Evolutionary conservation across 2,888 invertebrate genomes (phyloP).

Genomic region (Andrena bucephala): DNA sequence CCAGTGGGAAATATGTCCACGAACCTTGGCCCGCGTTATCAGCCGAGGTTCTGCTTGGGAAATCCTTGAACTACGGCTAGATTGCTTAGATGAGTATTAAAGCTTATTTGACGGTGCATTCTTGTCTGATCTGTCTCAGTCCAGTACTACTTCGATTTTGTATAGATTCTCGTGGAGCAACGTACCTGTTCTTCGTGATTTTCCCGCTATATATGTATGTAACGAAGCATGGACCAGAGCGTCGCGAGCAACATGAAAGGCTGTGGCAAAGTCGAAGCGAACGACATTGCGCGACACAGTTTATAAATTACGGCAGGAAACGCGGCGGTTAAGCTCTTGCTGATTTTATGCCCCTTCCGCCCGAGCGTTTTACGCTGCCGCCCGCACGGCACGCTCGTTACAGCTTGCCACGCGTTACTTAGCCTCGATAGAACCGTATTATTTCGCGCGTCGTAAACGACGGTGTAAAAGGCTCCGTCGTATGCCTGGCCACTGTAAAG

Average conservation of each 20-base stretch:
- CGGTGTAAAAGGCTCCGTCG: not conserved
- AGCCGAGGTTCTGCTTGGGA: too few species aligned
- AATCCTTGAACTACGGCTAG: too few species aligned
- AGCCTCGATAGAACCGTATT: constrained; percentile 24
- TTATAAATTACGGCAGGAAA: constrained; percentile 50
- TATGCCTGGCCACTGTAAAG: not conserved
- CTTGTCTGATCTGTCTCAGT: too few species aligned
- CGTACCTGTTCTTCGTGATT: not conserved
- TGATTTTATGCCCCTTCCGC: constrained; percentile 53
- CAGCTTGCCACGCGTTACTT: constrained; percentile 43
- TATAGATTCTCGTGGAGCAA: too few species aligned
- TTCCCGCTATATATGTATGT: not conserved
- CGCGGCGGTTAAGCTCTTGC: constrained; percentile 23
- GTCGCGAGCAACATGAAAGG: too few species aligned
- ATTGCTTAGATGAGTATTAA: too few species aligned
- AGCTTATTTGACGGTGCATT: too few species aligned
- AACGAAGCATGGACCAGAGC: too few species aligned
- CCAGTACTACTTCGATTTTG: too few species aligned
- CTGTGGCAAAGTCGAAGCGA: not conserved
- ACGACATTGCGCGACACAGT: constrained; percentile 37
- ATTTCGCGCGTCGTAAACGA: constrained; percentile 22
- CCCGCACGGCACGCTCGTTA: constrained; percentile 44
- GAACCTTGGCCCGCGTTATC: too few species aligned
- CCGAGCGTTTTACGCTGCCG: constrained; percentile 26
- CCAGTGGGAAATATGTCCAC: too few species aligned